Percentiles rank a stretch among this genome's conserved stretches.
These are phyloP conservation scores for Parazoanthus swiftii DNA, from an alignment of 92 coral and sea anemone species.

Conservation along the genomic window DNA sequence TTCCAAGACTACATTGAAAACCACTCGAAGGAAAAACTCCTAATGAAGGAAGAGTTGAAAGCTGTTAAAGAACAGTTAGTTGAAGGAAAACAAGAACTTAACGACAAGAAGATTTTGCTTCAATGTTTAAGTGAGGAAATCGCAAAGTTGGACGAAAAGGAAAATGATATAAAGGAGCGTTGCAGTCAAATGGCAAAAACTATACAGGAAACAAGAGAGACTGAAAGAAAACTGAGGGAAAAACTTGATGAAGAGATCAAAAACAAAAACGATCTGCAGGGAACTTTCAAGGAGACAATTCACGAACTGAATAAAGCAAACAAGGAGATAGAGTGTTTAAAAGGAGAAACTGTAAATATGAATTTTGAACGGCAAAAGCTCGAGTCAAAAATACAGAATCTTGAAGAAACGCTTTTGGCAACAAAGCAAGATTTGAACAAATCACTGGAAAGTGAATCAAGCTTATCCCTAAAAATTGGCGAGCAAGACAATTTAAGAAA, in stretches of 20 bases:
- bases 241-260: conserved; percentile 52
- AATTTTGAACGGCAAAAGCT: not conserved
- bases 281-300: conserved; percentile 58
- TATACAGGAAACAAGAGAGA: conserved; percentile 39
- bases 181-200: conserved; percentile 35
- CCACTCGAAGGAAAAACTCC: conserved; percentile 15
- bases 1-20: conserved; percentile 13
- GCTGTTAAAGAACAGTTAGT: conserved; percentile 13
- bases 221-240: conserved; percentile 6
- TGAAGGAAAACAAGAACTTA: conserved; percentile 44
- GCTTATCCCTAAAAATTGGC: conserved; percentile 7
- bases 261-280: conserved; percentile 49
- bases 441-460: conserved; percentile 40
- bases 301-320: conserved; percentile 33
- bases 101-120: conserved; percentile 41
- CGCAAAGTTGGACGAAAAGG: conserved; percentile 51
- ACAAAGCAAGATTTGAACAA: conserved; percentile 40
- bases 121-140: conserved; percentile 54
- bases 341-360: conserved; percentile 30
- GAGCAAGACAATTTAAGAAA: not conserved
- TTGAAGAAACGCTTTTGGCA: conserved; percentile 20
- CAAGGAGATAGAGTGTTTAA: conserved; percentile 42
- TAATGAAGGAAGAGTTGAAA: conserved; percentile 7
- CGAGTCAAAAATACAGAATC: conserved; percentile 12
- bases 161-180: conserved; percentile 31